Percentiles rank a stretch among this genome's conserved stretches.
Conservation (phyloP, 2,888 invertebrate species). For the Melieria picta region DNA sequence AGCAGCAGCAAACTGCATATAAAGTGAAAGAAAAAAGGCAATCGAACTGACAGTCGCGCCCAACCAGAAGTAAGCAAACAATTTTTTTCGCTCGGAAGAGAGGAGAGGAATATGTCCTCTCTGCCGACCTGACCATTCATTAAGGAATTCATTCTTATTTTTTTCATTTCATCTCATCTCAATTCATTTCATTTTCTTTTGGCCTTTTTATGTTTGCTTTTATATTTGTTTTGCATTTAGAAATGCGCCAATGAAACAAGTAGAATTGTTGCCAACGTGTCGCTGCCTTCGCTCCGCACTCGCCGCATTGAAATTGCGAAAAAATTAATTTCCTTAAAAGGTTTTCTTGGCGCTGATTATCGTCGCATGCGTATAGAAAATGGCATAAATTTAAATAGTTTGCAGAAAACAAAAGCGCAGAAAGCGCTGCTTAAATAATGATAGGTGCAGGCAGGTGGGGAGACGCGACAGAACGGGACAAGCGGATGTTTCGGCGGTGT, state of each 20-base stretch:
- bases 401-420: conserved; percentile 11
- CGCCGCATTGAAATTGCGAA: conserved; percentile 9
- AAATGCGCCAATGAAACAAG: conserved; percentile 13
- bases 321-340: conserved; percentile 36
- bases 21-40: too few species aligned
- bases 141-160: conserved; percentile 17
- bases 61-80: too few species aligned
- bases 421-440: neutral
- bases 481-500: too few species aligned
- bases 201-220: too few species aligned
- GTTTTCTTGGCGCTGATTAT: conserved; percentile 35
- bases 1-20: too few species aligned
- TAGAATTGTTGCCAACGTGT: neutral
- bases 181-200: neutral
- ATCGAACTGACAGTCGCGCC: too few species aligned
- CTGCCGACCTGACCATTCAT: conserved; percentile 17
- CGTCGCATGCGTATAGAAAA: conserved; percentile 1
- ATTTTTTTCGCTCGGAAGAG: too few species aligned
- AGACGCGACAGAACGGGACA: neutral
- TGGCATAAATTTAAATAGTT: conserved; percentile 33
- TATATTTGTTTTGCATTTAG: neutral
- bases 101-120: neutral
- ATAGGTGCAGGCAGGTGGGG: neutral
- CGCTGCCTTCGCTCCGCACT: neutral
- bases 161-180: neutral